These are phyloP conservation scores for Ctenicera cuprea DNA, from an alignment of 2,888 invertebrate genomes.

Conservation along the genomic window DNA sequence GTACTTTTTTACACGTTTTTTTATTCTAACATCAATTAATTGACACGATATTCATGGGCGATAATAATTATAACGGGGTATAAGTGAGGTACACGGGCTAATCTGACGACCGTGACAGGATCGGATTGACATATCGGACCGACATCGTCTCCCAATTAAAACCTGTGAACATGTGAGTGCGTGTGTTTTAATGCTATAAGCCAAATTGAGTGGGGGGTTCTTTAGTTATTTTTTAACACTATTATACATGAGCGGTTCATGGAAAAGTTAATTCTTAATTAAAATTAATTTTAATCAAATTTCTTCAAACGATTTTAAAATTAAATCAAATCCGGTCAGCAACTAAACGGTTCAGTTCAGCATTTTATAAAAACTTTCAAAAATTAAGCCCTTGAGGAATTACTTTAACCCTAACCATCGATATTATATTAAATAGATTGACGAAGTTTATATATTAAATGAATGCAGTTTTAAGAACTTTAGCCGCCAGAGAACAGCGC, in stretches of 20 bases:
- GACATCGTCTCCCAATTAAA: conserved; percentile 59
- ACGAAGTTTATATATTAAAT: no score
- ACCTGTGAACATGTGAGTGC: conserved; percentile 55
- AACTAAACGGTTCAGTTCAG: no score
- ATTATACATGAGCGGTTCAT: conserved; percentile 38
- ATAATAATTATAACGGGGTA: conserved; percentile 58
- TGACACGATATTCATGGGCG: conserved; percentile 60
- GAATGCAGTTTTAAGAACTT: no score
- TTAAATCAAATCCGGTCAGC: no score
- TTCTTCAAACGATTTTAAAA: no score
- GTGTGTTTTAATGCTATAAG: conserved; percentile 48
- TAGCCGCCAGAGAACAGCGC: no score
- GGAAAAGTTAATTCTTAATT: not conserved
- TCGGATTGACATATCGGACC: conserved; percentile 54
- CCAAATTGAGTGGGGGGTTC: conserved; percentile 47
- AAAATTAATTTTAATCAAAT: not conserved
- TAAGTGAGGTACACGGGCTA: conserved; percentile 52
- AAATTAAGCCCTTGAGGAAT: no score
- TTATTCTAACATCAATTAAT: conserved; percentile 57
- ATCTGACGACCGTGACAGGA: conserved; percentile 58
- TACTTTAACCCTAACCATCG: no score
- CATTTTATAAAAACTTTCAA: no score
- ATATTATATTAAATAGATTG: no score
- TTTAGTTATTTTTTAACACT: conserved; percentile 31
- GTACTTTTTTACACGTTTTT: conserved; percentile 13